Conservation (phyloP, 2,888 invertebrate species). For the Lochmaea capreae region DNA sequence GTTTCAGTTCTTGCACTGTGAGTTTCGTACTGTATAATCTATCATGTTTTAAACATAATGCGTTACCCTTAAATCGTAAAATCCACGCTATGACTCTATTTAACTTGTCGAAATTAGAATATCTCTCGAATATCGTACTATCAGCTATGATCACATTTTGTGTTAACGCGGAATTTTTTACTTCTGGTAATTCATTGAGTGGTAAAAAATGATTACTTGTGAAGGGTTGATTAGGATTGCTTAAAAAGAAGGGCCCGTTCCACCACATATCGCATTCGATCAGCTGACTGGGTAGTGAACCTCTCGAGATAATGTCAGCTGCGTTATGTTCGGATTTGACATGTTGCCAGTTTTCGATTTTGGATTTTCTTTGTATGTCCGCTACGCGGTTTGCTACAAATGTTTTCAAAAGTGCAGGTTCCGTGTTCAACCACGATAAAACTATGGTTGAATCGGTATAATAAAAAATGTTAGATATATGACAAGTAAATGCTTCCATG, state of each 20-base stretch:
- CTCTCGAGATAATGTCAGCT: too few species aligned
- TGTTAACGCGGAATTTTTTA: background rate
- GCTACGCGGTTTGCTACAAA: too few species aligned
- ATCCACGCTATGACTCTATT: conserved; percentile 1
- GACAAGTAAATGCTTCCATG: background rate
- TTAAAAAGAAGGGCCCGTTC: background rate
- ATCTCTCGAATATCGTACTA: background rate
- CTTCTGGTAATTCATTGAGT: background rate
- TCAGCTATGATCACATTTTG: conserved; percentile 1
- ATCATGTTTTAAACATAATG: too few species aligned
- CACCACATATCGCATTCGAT: too few species aligned
- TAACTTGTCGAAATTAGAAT: conserved; percentile 4
- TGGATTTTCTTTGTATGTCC: too few species aligned
- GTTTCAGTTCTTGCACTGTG: too few species aligned
- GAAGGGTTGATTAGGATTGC: background rate
- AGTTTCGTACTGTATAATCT: too few species aligned
- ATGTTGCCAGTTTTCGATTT: too few species aligned
- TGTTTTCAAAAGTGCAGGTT: background rate
- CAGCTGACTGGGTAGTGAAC: too few species aligned
- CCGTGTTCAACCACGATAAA: conserved; percentile 46
- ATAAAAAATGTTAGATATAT: background rate
- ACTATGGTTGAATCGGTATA: conserved; percentile 50
- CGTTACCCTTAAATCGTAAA: background rate
- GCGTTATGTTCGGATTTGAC: too few species aligned
- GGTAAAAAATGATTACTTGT: background rate